Evolutionary conservation across 2,797 vertebrate species (phyloP), one percentile per base, ranked within the genome.

Genomic region (Ptychobarbus kaznakovi): DNA sequence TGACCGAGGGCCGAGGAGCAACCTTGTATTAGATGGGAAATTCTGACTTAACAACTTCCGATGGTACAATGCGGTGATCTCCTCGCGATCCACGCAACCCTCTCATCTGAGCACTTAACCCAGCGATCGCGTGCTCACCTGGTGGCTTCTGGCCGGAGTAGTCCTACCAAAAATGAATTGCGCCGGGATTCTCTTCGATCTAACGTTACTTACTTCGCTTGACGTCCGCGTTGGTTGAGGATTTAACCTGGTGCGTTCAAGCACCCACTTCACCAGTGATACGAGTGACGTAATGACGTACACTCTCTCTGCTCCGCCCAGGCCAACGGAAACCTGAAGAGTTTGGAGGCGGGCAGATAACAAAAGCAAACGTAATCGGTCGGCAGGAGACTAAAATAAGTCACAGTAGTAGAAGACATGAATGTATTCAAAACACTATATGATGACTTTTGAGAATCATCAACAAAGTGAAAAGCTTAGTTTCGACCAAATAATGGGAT

Each of bases 251-350:
- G n/a, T 46, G 84, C 79, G 73, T 79, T 88, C 73, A 81, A 38
- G 81, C 73, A 32, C 32, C 61, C 84, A 56, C 53, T 84, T 83
- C 69, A 28, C 61, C 10, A 65, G 56, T 18, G 72, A 78, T 35
- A 84, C 42, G 76, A 53, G 61, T 63, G 61, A 20, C 88, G 81
- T 63, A 12, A n/a, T 88, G 88, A 89, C 86, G 88, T 58, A 8
- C 38, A 1, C 38, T 25, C 0, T 58, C 28, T 35, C 22, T 2
- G 61, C 82, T 32, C 82, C 82, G 73, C 82, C 73, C 46, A 66
- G 16, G 44, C 10, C 40, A 65, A 32, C 58, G 58, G 77, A 25
- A 69, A 69, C 18, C 35, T 22, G 35, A 69, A 69, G 32, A 2
- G 32, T 2, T 32, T 32, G 6, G 68, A 61, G 75, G 53, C 53